These are phyloP conservation scores for Allophyes oxyacanthae DNA, from an alignment of 2,888 invertebrate genomes.

Conservation along the genomic window DNA sequence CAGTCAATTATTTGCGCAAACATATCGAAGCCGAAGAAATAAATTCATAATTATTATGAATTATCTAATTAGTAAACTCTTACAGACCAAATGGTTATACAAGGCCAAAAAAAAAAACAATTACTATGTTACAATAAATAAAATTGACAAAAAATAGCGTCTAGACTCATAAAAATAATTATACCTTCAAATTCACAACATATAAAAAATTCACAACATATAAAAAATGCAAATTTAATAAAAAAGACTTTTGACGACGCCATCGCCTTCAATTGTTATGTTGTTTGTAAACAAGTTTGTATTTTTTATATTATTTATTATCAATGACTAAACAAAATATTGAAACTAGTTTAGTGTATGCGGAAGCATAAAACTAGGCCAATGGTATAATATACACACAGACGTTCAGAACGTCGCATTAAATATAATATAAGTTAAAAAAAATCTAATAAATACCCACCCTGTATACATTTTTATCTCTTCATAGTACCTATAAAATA, in stretches of 20 bases:
- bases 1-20: no score
- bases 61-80: no score
- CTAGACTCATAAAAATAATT: neutral
- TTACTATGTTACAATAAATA: no score
- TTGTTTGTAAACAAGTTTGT: constrained; percentile 36
- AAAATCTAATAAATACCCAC: no score
- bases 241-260: constrained; percentile 4
- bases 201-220: neutral
- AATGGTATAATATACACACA: constrained; percentile 8
- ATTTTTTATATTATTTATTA: constrained; percentile 15
- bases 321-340: constrained; percentile 11
- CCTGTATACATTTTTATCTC: no score
- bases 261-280: neutral
- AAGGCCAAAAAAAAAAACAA: no score
- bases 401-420: constrained; percentile 1
- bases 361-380: constrained; percentile 38
- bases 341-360: constrained; percentile 27
- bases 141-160: neutral
- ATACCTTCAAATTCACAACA: neutral
- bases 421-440: no score
- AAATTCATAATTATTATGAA: no score
- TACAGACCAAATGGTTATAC: no score
- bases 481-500: no score
- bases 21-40: no score
- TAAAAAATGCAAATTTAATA: constrained; percentile 10